Evolutionary conservation across 2,797 vertebrate species (phyloP).

Genomic region (Trachops cirrhosus): DNA sequence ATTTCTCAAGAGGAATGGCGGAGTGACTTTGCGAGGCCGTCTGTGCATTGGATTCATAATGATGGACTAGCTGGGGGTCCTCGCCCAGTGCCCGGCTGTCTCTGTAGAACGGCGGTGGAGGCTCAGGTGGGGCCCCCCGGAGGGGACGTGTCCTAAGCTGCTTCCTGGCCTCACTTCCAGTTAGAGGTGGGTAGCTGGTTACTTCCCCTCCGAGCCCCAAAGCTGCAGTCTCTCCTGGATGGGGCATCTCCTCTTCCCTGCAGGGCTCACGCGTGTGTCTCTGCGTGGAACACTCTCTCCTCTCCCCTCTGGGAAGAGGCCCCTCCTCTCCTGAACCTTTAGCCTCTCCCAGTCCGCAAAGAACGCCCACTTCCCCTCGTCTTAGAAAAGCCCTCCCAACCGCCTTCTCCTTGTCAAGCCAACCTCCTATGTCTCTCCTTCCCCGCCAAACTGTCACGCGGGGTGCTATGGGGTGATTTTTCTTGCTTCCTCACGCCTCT

Average conservation of each 20-base stretch:
- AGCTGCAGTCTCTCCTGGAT: background rate
- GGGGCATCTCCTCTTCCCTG: background rate
- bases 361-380: background rate
- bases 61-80: background rate
- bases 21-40: conserved; percentile 37
- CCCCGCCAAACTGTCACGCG: background rate
- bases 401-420: background rate
- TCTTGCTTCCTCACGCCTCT: background rate
- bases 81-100: background rate
- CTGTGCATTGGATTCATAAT: background rate
- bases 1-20: conserved; percentile 63
- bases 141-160: background rate
- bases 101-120: background rate
- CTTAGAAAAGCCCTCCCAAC: background rate
- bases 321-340: background rate
- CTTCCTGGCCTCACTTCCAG: background rate
- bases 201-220: background rate
- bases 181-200: background rate
- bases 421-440: background rate
- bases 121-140: background rate
- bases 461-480: background rate
- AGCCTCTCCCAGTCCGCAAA: background rate
- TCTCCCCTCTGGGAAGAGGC: background rate
- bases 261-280: background rate
- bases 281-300: background rate